Conservation (phyloP, 2,113 vertebrate species). For the Chloroceryle aenea region DNA sequence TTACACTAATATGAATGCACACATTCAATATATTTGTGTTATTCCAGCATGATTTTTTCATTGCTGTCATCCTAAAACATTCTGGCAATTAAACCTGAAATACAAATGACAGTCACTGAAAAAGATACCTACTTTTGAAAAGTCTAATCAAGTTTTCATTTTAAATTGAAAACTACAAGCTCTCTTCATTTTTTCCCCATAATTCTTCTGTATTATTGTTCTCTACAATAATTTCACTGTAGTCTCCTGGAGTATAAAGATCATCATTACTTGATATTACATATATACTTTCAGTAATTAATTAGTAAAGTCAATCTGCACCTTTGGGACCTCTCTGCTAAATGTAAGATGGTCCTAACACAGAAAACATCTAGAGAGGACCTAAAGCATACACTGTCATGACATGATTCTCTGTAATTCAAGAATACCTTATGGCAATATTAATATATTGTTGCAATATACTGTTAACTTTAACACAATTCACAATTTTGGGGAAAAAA, state of each 20-base stretch:
- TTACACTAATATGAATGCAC: neutral
- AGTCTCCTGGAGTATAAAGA: slow-evolving; percentile 18
- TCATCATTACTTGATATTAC: slow-evolving; percentile 5
- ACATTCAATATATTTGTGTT: neutral
- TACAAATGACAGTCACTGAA: neutral
- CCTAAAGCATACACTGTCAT: neutral
- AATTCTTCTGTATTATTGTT: neutral
- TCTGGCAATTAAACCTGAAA: neutral
- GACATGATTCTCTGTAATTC: neutral
- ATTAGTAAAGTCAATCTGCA: neutral
- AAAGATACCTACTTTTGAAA: neutral
- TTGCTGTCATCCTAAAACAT: neutral
- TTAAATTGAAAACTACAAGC: neutral
- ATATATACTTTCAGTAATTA: neutral
- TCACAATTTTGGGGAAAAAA: neutral
- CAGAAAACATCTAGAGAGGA: neutral
- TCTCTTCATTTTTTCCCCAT: neutral
- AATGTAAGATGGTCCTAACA: neutral
- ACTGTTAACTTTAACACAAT: neutral
- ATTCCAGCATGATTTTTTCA: neutral
- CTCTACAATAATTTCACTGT: neutral
- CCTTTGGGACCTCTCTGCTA: neutral
- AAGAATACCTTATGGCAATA: neutral
- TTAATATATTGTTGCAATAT: neutral
- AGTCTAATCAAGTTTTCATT: neutral